Evolutionary conservation across 2,113 vertebrate genomes (phyloP).

Genomic region (Prochilodus magdalenae): DNA sequence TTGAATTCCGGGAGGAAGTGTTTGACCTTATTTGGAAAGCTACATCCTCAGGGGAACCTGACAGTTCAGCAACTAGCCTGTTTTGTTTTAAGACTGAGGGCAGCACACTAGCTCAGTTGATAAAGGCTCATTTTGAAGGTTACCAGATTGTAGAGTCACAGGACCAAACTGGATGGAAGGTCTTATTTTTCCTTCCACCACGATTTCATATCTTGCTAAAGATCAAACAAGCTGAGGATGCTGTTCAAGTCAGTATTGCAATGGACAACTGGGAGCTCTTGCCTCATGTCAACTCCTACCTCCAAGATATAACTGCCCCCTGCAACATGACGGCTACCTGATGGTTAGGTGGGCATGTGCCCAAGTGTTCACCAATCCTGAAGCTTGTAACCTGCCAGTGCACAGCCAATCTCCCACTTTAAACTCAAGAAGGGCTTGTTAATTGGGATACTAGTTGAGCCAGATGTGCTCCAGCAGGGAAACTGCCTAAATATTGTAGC

Average conservation of each 20-base stretch:
- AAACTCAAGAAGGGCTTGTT: neutral
- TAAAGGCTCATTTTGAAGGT: slow-evolving; percentile 73
- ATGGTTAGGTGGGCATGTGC: neutral
- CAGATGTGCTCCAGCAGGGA: neutral
- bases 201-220: slow-evolving; percentile 78
- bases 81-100: slow-evolving; percentile 78
- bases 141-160: slow-evolving; percentile 71
- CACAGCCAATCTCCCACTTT: neutral
- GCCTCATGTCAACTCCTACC: slow-evolving; percentile 75
- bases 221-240: slow-evolving; percentile 65
- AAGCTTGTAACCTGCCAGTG: neutral
- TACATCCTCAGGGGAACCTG: slow-evolving; percentile 56
- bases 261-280: slow-evolving; percentile 85
- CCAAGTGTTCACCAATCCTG: neutral
- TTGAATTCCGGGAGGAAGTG: slow-evolving; percentile 38
- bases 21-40: slow-evolving; percentile 81
- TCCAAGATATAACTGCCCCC: slow-evolving; percentile 65
- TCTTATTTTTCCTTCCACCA: slow-evolving; percentile 81
- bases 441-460: neutral
- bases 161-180: slow-evolving; percentile 57
- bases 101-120: slow-evolving; percentile 62
- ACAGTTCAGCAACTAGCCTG: slow-evolving; percentile 69
- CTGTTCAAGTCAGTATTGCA: slow-evolving; percentile 73
- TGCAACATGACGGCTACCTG: neutral
- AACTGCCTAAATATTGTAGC: neutral